These are phyloP conservation scores for Phymastichus coffea DNA, from an alignment of 1,140 invertebrate species.

Conservation along the genomic window DNA sequence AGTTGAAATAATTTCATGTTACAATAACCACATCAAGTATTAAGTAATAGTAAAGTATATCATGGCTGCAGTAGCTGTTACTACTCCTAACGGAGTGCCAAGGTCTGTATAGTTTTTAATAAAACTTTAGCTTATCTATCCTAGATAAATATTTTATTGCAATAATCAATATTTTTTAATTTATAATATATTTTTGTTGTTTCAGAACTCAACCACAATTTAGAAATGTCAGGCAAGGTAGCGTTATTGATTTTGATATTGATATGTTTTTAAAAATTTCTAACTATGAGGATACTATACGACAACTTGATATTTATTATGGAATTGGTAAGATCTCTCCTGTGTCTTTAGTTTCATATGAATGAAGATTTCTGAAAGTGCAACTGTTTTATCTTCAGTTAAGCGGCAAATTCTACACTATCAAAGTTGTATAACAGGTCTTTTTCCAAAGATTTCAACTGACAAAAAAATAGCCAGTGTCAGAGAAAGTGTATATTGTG, in stretches of 20 bases:
- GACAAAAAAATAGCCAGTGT: slow-evolving; percentile 82
- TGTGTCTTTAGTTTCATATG: slow-evolving; percentile 15
- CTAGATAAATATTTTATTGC: no score
- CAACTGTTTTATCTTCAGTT: slow-evolving; percentile 65
- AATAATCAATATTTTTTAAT: no score
- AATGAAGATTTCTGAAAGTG: no score
- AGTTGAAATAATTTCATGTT: no score
- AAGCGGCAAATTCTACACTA: slow-evolving; percentile 88
- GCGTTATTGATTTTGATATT: slow-evolving; percentile 67
- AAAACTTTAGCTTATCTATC: no score
- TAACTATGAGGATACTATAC: slow-evolving; percentile 88
- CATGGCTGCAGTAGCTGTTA: slow-evolving; percentile 14
- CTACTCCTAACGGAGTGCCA: background rate
- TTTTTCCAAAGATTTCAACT: slow-evolving; percentile 88
- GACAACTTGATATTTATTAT: slow-evolving; percentile 89
- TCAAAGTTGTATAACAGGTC: slow-evolving; percentile 92
- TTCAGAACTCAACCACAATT: slow-evolving; percentile 25
- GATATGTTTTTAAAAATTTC: slow-evolving; percentile 78
- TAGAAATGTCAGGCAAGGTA: slow-evolving; percentile 49
- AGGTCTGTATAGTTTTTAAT: no score
- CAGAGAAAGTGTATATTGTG: slow-evolving; percentile 95
- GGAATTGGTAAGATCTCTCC: slow-evolving; percentile 74
- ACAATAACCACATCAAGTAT: no score
- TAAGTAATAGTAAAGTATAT: background rate
- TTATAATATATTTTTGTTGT: background rate